Conservation (phyloP, 2,797 vertebrate genomes). For the Pseudochirops corinnae region DNA sequence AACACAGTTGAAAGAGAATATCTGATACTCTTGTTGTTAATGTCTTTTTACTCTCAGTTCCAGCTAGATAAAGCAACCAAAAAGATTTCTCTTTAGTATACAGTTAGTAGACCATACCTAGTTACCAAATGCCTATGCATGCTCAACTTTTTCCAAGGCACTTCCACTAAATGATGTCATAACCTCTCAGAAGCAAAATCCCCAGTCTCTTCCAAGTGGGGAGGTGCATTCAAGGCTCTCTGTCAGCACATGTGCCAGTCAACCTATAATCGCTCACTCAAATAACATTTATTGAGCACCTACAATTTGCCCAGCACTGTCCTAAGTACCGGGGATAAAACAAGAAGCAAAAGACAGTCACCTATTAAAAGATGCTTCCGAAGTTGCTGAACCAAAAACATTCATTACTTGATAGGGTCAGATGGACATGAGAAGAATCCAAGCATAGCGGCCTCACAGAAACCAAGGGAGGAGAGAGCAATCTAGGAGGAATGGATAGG, state of each 20-base stretch:
- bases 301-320: neutral
- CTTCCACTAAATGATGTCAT: neutral
- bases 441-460: neutral
- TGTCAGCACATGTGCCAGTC: neutral
- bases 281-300: neutral
- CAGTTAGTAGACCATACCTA: neutral
- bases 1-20: neutral
- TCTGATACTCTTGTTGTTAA: neutral
- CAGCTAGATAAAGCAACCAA: neutral
- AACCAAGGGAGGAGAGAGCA: neutral
- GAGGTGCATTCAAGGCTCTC: neutral
- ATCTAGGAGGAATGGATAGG: neutral
- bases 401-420: neutral
- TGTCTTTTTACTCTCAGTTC: neutral
- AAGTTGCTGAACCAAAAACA: neutral
- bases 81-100: neutral
- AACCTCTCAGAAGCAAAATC: neutral
- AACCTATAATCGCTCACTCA: neutral
- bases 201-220: neutral
- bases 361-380: neutral
- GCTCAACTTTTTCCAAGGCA: neutral
- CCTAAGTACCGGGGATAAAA: neutral
- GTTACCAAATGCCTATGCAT: neutral
- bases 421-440: neutral
- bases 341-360: neutral